These are phyloP conservation scores for Diaphora mendica DNA, from an alignment of 2,888 invertebrate genomes.

Conservation along the genomic window DNA sequence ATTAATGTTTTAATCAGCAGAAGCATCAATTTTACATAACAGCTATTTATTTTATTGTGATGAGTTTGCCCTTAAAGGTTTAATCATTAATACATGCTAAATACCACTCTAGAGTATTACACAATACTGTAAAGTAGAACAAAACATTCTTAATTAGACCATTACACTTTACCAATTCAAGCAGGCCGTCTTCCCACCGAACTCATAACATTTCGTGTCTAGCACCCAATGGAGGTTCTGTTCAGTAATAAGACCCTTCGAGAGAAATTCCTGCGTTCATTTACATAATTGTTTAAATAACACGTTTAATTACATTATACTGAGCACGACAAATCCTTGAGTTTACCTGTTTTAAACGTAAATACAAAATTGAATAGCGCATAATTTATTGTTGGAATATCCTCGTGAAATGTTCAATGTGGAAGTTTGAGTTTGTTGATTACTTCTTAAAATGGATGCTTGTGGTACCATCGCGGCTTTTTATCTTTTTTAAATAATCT, in stretches of 20 bases:
- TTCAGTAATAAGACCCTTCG: constrained; percentile 68
- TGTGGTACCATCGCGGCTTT: background rate
- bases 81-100: background rate
- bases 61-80: background rate
- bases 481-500: background rate
- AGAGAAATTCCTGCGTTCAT: constrained; percentile 63
- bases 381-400: constrained; percentile 40
- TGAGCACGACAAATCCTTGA: constrained; percentile 60
- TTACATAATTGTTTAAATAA: constrained; percentile 76
- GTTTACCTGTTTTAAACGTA: constrained; percentile 60
- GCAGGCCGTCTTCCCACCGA: constrained; percentile 13
- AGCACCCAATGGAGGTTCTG: constrained; percentile 45
- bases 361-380: constrained; percentile 52
- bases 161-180: constrained; percentile 1
- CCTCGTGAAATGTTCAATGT: constrained; percentile 35
- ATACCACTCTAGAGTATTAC: background rate
- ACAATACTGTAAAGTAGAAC: background rate
- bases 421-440: constrained; percentile 15
- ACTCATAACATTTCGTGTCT: constrained; percentile 17
- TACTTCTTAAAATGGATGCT: constrained; percentile 7
- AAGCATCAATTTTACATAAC: background rate
- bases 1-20: background rate
- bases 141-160: background rate
- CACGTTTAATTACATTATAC: constrained; percentile 68
- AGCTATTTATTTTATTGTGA: background rate